These are phyloP conservation scores for Notothenia rossii DNA, from an alignment of 2,113 vertebrate genomes.

Conservation along the genomic window DNA sequence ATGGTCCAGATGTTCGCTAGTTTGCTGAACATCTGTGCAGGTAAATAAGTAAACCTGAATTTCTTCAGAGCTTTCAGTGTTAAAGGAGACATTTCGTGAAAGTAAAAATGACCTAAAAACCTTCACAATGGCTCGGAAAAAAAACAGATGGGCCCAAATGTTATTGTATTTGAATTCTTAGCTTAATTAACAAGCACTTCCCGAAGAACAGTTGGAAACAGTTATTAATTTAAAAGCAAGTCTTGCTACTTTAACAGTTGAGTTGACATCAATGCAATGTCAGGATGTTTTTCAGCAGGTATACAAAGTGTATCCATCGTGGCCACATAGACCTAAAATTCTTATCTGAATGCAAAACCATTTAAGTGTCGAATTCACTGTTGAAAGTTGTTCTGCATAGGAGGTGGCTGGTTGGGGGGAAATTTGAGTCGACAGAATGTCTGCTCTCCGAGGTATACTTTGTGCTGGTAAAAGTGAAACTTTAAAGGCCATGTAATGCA, in stretches of 20 bases:
- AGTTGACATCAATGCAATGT: neutral
- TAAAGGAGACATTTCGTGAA: neutral
- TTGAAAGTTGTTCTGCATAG: neutral
- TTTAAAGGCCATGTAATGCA: no score
- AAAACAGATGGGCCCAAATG: neutral
- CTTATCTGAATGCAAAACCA: neutral
- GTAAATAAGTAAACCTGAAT: neutral
- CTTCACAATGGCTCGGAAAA: neutral
- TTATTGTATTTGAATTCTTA: neutral
- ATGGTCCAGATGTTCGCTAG: neutral
- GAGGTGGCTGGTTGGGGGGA: neutral
- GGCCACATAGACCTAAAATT: neutral
- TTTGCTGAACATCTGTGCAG: neutral
- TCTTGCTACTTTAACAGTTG: neutral
- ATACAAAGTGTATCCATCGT: neutral
- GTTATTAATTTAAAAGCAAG: neutral
- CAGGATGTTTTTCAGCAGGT: neutral
- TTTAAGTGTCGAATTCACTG: neutral
- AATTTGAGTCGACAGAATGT: neutral
- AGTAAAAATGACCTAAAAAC: neutral
- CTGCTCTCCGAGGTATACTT: neutral
- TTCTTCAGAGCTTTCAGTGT: fast-evolving
- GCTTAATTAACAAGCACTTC: neutral
- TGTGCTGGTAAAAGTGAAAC: neutral
- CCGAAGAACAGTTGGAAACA: neutral